Base-by-base conservation (phyloP, 2,888 invertebrate genomes). In the Mesorhabditis sp. region DNA sequence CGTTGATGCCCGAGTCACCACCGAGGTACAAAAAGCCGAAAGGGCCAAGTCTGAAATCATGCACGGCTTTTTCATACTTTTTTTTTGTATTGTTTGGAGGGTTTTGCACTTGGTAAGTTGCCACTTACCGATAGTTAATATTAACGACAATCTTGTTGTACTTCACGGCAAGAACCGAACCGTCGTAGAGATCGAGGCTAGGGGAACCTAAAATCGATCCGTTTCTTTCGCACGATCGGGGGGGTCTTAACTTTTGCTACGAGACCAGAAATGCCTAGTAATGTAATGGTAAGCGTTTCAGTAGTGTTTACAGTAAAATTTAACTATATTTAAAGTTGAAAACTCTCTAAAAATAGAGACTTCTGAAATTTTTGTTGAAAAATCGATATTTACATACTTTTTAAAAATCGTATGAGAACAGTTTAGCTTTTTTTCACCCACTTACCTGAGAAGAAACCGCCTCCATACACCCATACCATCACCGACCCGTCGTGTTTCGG, bases 11-110 rank as follows among this genome's bases (percentile, higher is more conserved):
- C 77, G 83, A 79, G n/a, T 81, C 92, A 80, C 90, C 91, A 67
- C 90, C 91, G 84, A 94, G 89, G 87, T 94, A 95, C 70, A 95
- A 90, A 88, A 95, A 96, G 41, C 95, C 95, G 86, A 95, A 94
- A 0, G 94, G 92, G 7, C 95, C 95, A 45, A 94, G 91, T 70
- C 95, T 90, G 88, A 94, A 75, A 64, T 5, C 64, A 5, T 5
- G 10, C 5, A 43, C 5, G 6, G n/a, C 45, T n/a, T 44, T 50
- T 58, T 43, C n/a, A 64, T 13, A 65, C 4, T 69, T 69, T 7
- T 6, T 70, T 7, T n/a, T 50, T 50, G 7, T 13, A 50, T 13
- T 13, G 1, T 13, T 13, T 50, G n/a, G 66, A 66, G 10, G 42
- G 7, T 61, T 10, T 63, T 13, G 63, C 63, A n/a, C 63, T 50